phyloP scores from a whole-genome alignment of 1,140 invertebrate species.

The Atopsyche davidsoni region DNA sequence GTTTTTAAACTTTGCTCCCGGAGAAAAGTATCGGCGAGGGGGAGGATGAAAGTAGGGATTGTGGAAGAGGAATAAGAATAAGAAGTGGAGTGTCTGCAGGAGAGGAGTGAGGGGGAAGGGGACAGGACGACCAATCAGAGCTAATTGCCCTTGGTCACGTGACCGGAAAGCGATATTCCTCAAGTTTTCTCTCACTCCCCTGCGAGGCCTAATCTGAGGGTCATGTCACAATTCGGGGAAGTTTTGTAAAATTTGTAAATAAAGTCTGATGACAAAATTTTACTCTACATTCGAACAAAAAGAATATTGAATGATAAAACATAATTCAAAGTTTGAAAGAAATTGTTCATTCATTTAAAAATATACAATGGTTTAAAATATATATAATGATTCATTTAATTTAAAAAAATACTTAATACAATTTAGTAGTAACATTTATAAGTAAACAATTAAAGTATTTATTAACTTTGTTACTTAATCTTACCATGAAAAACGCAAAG shows the following conservation, averaged over 20 bases:
- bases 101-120: neutral
- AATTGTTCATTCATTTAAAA: too few relatives aligned
- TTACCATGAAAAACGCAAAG: too few relatives aligned
- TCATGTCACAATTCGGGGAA: neutral
- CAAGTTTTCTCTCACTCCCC: slow-evolving; percentile 1
- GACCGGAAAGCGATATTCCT: slow-evolving; percentile 18
- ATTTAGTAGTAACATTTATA: too few relatives aligned
- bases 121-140: slow-evolving; percentile 24
- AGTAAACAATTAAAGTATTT: too few relatives aligned
- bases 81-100: slow-evolving; percentile 1
- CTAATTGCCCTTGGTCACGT: slow-evolving; percentile 25
- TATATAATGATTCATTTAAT: too few relatives aligned
- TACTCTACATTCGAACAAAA: slow-evolving; percentile 1
- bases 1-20: slow-evolving; percentile 15
- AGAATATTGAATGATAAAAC: too few relatives aligned
- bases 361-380: too few relatives aligned
- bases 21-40: neutral
- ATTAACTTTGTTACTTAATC: too few relatives aligned
- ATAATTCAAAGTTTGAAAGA: too few relatives aligned
- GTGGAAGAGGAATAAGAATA: neutral
- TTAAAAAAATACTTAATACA: too few relatives aligned
- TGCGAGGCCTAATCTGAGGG: neutral
- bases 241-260: neutral
- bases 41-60: neutral
- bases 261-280: neutral